These are phyloP conservation scores for Hoplodrina blanda DNA, from an alignment of 2,888 invertebrate species.

Conservation along the genomic window DNA sequence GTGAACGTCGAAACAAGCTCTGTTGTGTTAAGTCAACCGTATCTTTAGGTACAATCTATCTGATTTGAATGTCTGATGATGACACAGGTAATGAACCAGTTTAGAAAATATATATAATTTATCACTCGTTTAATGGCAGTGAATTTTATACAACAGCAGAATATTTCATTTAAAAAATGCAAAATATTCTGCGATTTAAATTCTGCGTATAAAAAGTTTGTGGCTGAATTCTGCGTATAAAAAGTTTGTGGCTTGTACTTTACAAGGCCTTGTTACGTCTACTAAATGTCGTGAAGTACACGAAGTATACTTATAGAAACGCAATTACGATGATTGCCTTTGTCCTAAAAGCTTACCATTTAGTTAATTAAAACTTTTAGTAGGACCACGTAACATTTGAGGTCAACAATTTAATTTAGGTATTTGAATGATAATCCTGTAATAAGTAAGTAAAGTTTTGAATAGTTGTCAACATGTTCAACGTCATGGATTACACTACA, in stretches of 20 bases:
- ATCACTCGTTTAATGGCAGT: no score
- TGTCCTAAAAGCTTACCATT: slow-evolving; percentile 28
- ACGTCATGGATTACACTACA: neutral
- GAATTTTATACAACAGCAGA: no score
- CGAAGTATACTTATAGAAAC: slow-evolving; percentile 14
- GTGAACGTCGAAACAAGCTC: slow-evolving; percentile 25
- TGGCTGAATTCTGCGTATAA: no score
- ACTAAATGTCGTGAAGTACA: slow-evolving; percentile 10
- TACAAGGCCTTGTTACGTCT: slow-evolving; percentile 19
- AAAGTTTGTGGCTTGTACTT: no score
- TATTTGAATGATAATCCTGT: neutral
- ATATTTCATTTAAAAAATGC: no score
- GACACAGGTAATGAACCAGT: neutral
- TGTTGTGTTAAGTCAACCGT: slow-evolving; percentile 48
- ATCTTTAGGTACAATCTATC: neutral
- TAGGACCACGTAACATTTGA: slow-evolving; percentile 5
- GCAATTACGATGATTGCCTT: slow-evolving; percentile 37
- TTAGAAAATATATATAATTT: neutral
- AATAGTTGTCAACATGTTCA: neutral
- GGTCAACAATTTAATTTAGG: slow-evolving; percentile 27
- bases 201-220: no score
- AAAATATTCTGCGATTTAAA: no score
- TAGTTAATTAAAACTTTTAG: slow-evolving; percentile 44
- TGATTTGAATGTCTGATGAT: neutral
- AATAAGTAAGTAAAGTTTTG: neutral